phyloP scores from a whole-genome alignment of 2,797 vertebrate genomes.

The Bovichtus diacanthus region DNA sequence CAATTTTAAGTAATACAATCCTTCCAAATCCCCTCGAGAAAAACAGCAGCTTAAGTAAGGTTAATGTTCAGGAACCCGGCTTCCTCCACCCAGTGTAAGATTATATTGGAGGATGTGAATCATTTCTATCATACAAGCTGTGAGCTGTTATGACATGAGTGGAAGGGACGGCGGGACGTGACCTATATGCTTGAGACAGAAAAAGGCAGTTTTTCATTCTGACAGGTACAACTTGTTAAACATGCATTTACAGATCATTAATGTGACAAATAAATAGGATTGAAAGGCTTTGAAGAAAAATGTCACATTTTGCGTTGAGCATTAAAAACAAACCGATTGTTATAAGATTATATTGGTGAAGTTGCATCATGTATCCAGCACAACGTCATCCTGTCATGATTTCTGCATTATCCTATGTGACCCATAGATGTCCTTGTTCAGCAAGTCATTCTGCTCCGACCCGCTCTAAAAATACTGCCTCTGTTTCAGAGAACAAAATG shows the following conservation, averaged over 20 bases:
- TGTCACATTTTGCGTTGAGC: not conserved
- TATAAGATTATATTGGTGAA: not conserved
- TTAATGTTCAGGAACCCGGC: conserved; percentile 60
- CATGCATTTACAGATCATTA: not conserved
- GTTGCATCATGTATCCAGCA: not conserved
- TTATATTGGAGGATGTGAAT: conserved; percentile 58
- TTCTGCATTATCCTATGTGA: conserved; percentile 59
- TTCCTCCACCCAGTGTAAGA: conserved; percentile 55
- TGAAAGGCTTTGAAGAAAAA: not conserved
- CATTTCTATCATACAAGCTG: conserved; percentile 35
- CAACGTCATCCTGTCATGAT: not conserved
- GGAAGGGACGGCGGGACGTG: conserved; percentile 32
- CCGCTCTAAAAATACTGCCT: conserved; percentile 29
- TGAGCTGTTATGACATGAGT: conserved; percentile 26
- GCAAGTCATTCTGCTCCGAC: conserved; percentile 66
- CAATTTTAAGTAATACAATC: conserved; percentile 64
- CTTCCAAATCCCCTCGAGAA: conserved; percentile 70
- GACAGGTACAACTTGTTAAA: not conserved
- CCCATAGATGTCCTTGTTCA: conserved; percentile 86
- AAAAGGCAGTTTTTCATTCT: conserved; percentile 4
- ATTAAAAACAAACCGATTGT: not conserved
- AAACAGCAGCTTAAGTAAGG: conserved; percentile 73
- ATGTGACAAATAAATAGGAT: not conserved
- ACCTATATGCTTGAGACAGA: conserved; percentile 23
- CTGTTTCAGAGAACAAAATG: conserved; percentile 35